Evolutionary conservation across 2,888 invertebrate species (phyloP), one percentile per base, ranked within the genome.

Genomic region (Alentia gelatinosa): DNA sequence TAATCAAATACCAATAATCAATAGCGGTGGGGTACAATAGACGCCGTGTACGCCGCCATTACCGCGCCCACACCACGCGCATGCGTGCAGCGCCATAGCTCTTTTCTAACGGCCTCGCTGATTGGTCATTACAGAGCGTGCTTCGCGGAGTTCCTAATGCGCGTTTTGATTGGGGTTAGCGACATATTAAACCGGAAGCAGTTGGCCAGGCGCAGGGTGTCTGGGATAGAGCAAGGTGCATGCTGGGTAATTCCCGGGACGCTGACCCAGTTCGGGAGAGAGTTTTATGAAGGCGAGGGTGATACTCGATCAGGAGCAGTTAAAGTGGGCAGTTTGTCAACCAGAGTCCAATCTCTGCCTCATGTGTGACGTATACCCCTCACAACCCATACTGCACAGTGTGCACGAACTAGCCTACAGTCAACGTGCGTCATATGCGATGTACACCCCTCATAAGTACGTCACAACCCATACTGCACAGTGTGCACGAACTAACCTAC

Each of bases 1-100:
- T 79, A 79, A 79, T 79, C 79, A 79, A 79, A 79, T 79, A 79
- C 79, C 79, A 26, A 79, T 79, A 79, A 79, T 79, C 79, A 79
- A 79, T 79, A 79, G 79, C 19, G 37, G 37, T 15, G 9, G 23
- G 12, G 15, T 79, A 79, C 79, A 79, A 79, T 35, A 79, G 37
- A 12, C 4, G 1, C 79, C 37, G 1, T 26, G 63, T 63, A 9
- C 63, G 15, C n/a, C 63, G 63, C 63, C 63, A 12, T 12, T 63
- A 12, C 63, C 23, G 5, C 9, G 47, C 47, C 47, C 9, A 9
- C 47, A 47, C 47, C 19, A 47, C 47, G 47, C 47, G 47, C 47
- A 47, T 19, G 47, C 47, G 47, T 19, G 9, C 47, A 47, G 9
- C 19, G 9, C 47, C 47, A 19, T 47, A 12, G 47, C 9, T 47